A percentile compares a stretch with the other conserved stretches of the same genome.
Conservation (phyloP, 2,888 invertebrate species). For the Eurytoma adleriae region DNA sequence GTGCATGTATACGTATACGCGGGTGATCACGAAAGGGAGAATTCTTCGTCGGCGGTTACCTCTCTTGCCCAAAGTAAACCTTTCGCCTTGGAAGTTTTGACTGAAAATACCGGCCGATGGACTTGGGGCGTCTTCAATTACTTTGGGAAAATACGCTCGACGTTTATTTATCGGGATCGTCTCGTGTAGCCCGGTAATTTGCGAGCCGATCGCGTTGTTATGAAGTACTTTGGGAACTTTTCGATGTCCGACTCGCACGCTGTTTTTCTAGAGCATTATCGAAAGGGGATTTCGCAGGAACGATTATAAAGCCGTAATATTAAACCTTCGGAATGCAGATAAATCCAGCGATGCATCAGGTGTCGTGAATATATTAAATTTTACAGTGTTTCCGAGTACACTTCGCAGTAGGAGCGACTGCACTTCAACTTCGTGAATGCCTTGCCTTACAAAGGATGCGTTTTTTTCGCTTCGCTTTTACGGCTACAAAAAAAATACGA, state of each 20-base stretch:
- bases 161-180: not conserved
- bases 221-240: not conserved
- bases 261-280: not conserved
- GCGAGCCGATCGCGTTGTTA: not conserved
- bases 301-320: slow-evolving; percentile 10
- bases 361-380: slow-evolving; percentile 36
- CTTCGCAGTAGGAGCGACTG: not conserved
- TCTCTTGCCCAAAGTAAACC: slow-evolving; percentile 23
- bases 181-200: not conserved
- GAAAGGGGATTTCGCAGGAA: not conserved
- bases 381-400: slow-evolving; percentile 24
- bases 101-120: slow-evolving; percentile 31
- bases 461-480: not conserved
- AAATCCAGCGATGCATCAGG: slow-evolving; percentile 31
- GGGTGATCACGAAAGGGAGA: not conserved
- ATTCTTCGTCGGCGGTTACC: slow-evolving; percentile 23
- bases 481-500: not conserved
- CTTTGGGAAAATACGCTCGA: not conserved
- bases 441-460: not conserved
- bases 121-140: not conserved
- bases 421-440: slow-evolving; percentile 3
- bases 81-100: slow-evolving; percentile 41
- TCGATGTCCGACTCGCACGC: not conserved
- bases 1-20: not conserved
- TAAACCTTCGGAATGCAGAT: slow-evolving; percentile 31